Conservation (phyloP, 2,797 vertebrate genomes). For the Erpetoichthys calabaricus region DNA sequence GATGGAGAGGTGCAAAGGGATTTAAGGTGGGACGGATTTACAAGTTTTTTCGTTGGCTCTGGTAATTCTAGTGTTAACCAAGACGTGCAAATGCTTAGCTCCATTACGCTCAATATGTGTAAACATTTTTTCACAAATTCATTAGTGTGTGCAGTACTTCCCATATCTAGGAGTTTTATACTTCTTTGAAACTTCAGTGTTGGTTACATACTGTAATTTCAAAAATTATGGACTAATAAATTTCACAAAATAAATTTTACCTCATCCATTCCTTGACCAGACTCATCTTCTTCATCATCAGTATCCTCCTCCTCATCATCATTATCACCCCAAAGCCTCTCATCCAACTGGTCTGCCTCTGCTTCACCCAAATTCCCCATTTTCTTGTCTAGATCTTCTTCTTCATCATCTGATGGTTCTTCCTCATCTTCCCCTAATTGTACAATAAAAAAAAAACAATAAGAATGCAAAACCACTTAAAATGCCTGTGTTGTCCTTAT, state of each 20-base stretch:
- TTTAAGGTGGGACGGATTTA: too few relatives aligned
- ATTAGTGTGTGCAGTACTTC: too few relatives aligned
- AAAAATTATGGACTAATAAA: neutral
- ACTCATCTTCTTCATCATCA: constrained; percentile 71
- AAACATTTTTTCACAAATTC: too few relatives aligned
- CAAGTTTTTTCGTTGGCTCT: too few relatives aligned
- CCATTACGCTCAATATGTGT: too few relatives aligned
- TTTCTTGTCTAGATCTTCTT: constrained; percentile 82
- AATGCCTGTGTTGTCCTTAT: neutral
- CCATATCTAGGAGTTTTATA: too few relatives aligned
- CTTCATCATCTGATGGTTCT: constrained; percentile 61
- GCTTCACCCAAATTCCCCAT: constrained; percentile 85
- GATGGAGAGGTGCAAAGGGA: too few relatives aligned
- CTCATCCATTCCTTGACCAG: constrained; percentile 86
- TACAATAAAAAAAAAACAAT: constrained; percentile 3
- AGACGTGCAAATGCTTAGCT: too few relatives aligned
- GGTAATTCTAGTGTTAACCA: too few relatives aligned
- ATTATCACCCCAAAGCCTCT: constrained; percentile 87
- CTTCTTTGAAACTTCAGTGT: neutral
- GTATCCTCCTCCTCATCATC: constrained; percentile 52
- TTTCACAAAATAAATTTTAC: constrained; percentile 33
- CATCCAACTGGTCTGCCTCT: constrained; percentile 81
- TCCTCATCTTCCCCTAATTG: constrained; percentile 53
- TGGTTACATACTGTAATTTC: neutral
- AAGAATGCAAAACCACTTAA: neutral